These are phyloP conservation scores for Seladonia tumulorum DNA, from an alignment of 2,888 invertebrate species.

Conservation along the genomic window DNA sequence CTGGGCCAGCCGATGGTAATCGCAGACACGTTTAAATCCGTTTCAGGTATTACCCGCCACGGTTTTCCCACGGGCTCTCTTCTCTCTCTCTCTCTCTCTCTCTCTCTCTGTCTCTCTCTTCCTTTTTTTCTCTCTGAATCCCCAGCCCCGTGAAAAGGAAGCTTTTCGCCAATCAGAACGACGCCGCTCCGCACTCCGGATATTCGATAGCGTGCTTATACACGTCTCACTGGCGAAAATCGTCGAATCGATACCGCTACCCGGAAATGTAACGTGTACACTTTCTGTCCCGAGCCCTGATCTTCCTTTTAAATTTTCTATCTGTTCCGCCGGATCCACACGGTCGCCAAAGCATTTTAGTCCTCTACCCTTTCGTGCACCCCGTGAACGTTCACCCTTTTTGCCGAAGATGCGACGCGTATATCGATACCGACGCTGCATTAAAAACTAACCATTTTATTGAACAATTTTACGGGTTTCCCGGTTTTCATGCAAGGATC, in stretches of 20 bases:
- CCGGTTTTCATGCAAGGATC: no score
- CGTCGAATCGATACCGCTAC: neutral
- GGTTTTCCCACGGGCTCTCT: slow-evolving; percentile 1
- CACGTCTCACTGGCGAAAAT: neutral
- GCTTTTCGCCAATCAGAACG: slow-evolving; percentile 4
- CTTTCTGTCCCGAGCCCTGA: neutral
- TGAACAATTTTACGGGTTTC: no score
- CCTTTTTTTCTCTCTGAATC: neutral
- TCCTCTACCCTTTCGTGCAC: neutral
- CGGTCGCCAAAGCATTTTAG: neutral
- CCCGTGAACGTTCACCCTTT: neutral
- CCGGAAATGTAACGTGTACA: slow-evolving; percentile 8
- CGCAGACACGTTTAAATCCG: slow-evolving; percentile 30
- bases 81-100: neutral
- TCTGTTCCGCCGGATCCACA: neutral
- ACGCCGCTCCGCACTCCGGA: slow-evolving; percentile 3
- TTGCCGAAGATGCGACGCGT: neutral
- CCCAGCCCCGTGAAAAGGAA: slow-evolving; percentile 2
- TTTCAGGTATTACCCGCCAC: slow-evolving; percentile 23
- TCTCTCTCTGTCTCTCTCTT: neutral
- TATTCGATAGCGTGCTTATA: slow-evolving; percentile 12
- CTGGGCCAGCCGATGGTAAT: slow-evolving; percentile 27
- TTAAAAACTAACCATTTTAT: no score
- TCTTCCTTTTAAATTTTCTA: neutral
- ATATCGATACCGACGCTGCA: neutral